These are phyloP conservation scores for Kryptolebias ocellatus DNA, from an alignment of 2,797 vertebrate species.

Conservation along the genomic window DNA sequence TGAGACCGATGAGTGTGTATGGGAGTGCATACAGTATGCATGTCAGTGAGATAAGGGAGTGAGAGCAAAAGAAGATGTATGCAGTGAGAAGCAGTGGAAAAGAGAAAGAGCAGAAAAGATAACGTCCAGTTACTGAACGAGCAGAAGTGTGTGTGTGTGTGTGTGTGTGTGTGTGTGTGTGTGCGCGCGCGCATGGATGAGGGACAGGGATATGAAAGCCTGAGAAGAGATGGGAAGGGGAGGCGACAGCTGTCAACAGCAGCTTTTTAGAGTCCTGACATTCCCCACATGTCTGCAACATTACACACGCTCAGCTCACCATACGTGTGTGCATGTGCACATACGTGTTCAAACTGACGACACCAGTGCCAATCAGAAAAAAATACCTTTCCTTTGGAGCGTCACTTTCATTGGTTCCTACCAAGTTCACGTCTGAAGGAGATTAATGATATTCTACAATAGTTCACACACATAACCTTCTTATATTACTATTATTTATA, in stretches of 20 bases:
- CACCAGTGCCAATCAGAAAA: neutral
- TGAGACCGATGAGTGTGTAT: constrained; percentile 2
- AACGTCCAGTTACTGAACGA: constrained; percentile 5
- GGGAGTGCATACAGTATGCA: neutral
- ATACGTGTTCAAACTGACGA: neutral
- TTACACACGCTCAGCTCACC: constrained; percentile 56
- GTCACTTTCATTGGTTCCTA: no score
- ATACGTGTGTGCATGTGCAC: constrained; percentile 50
- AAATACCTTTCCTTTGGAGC: no score
- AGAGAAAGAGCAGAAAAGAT: constrained; percentile 7
- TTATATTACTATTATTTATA: no score
- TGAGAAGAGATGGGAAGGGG: constrained; percentile 50
- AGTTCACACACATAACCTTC: no score
- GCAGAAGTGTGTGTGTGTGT: neutral
- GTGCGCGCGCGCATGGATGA: constrained; percentile 1
- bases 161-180: constrained; percentile 2
- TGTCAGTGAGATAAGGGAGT: constrained; percentile 7
- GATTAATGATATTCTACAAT: no score
- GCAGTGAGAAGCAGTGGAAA: constrained; percentile 2
- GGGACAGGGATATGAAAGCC: constrained; percentile 55
- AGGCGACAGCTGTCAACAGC: constrained; percentile 75
- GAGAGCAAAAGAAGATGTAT: constrained; percentile 6
- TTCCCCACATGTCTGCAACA: constrained; percentile 67
- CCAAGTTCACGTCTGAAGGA: no score
- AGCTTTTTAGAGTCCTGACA: constrained; percentile 59